phyloP scores from a whole-genome alignment of 2,797 vertebrate species.

The Pantherophis alleghaniensis region DNA sequence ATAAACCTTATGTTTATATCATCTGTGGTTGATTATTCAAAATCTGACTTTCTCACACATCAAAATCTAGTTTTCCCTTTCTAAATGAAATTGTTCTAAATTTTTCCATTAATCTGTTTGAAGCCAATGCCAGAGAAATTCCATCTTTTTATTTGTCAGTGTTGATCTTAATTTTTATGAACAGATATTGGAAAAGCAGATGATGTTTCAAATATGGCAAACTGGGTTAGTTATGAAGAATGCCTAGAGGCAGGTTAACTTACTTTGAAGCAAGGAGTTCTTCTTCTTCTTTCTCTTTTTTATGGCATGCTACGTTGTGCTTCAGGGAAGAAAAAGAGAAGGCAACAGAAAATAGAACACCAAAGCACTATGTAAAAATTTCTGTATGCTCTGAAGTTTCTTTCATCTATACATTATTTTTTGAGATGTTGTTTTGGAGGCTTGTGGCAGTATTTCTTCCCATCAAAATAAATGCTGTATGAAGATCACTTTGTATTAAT shows the following conservation, averaged over 20 bases:
- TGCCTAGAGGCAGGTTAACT: slow-evolving; percentile 55
- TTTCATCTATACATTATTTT: slow-evolving; percentile 60
- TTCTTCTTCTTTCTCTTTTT: background rate
- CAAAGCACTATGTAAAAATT: slow-evolving; percentile 66
- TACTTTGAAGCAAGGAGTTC: slow-evolving; percentile 53
- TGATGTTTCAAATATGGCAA: slow-evolving; percentile 47
- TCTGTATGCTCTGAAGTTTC: slow-evolving; percentile 55
- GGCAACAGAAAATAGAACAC: slow-evolving; percentile 48
- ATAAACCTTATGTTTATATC: background rate
- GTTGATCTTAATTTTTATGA: slow-evolving; percentile 27
- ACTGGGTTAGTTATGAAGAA: slow-evolving; percentile 34
- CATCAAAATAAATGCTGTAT: slow-evolving; percentile 43
- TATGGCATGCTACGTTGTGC: background rate
- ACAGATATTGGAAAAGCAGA: slow-evolving; percentile 52
- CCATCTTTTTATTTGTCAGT: slow-evolving; percentile 30
- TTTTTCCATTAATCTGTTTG: slow-evolving; percentile 20
- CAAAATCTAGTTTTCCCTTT: background rate
- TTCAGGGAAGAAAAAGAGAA: slow-evolving; percentile 24
- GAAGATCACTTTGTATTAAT: slow-evolving; percentile 43
- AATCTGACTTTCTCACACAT: background rate
- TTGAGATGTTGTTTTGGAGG: slow-evolving; percentile 46
- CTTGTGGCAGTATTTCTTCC: slow-evolving; percentile 46
- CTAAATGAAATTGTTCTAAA: background rate
- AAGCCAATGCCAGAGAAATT: slow-evolving; percentile 41
- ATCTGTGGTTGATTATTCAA: background rate